These are phyloP conservation scores for Ctenochaetus hawaiiensis DNA, from an alignment of 2,797 vertebrate genomes.

Conservation along the genomic window DNA sequence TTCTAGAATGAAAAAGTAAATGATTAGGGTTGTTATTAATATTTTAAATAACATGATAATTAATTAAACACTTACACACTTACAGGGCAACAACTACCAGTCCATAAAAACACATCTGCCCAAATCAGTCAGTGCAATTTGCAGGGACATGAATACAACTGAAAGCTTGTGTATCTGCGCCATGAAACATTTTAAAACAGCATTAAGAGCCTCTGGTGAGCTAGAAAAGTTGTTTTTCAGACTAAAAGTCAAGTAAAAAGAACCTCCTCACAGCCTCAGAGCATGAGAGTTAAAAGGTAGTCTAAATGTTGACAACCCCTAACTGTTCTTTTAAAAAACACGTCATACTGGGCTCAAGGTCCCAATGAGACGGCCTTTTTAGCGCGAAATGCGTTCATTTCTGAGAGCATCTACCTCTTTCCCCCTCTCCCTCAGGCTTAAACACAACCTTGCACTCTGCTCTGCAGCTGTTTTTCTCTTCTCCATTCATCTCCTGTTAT, in stretches of 20 bases:
- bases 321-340: constrained; percentile 44
- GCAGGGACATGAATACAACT: constrained; percentile 5
- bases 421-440: constrained; percentile 28
- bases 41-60: background rate
- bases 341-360: constrained; percentile 19
- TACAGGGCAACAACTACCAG: background rate
- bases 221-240: constrained; percentile 31
- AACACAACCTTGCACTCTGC: constrained; percentile 43
- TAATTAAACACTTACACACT: too few species aligned
- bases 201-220: constrained; percentile 36
- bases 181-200: constrained; percentile 38
- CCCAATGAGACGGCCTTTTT: constrained; percentile 24
- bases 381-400: constrained; percentile 31
- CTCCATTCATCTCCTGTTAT: constrained; percentile 40
- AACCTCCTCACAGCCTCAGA: constrained; percentile 19
- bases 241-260: constrained; percentile 29
- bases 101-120: background rate
- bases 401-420: constrained; percentile 23
- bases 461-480: constrained; percentile 13
- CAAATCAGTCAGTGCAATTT: background rate
- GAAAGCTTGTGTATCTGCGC: constrained; percentile 35
- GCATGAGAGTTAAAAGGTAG: constrained; percentile 26
- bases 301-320: constrained; percentile 40
- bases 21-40: background rate
- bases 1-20: background rate